phyloP scores from a whole-genome alignment of 2,113 vertebrate species.

The Ochotona curzoniae region DNA sequence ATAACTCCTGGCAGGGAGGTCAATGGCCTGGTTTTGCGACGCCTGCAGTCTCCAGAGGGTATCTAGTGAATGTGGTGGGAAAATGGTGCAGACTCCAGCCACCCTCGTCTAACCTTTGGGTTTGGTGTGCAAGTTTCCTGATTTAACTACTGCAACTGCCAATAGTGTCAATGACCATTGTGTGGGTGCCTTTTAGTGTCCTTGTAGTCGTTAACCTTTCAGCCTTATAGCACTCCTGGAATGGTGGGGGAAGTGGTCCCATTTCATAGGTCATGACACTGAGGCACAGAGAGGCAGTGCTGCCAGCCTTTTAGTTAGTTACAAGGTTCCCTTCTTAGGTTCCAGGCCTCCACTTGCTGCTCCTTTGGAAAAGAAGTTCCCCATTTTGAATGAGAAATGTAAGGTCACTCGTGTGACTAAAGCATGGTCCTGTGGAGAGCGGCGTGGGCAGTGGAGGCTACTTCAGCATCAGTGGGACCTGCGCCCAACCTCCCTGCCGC shows the following conservation, averaged over 20 bases:
- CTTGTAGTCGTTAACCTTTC: fast-evolving
- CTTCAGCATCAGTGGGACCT: background rate
- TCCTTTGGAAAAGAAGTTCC: background rate
- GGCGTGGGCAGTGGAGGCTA: fast-evolving
- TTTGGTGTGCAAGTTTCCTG: background rate
- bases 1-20: constrained; percentile 3
- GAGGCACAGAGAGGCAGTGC: background rate
- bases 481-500: background rate
- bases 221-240: background rate
- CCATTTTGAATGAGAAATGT: background rate
- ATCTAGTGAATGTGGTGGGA: constrained; percentile 36
- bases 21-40: background rate
- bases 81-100: background rate
- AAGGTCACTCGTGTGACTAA: background rate
- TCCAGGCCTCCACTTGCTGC: background rate
- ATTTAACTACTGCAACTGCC: background rate
- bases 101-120: background rate
- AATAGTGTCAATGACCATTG: fast-evolving
- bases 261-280: background rate
- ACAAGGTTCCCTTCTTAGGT: background rate
- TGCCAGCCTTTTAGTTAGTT: background rate
- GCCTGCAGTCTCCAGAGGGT: background rate
- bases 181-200: background rate
- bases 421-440: background rate
- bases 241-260: background rate